Percentiles rank a stretch among this genome's conserved stretches.
phyloP scores from a whole-genome alignment of 2,113 vertebrate genomes.

The Cariama cristata region DNA sequence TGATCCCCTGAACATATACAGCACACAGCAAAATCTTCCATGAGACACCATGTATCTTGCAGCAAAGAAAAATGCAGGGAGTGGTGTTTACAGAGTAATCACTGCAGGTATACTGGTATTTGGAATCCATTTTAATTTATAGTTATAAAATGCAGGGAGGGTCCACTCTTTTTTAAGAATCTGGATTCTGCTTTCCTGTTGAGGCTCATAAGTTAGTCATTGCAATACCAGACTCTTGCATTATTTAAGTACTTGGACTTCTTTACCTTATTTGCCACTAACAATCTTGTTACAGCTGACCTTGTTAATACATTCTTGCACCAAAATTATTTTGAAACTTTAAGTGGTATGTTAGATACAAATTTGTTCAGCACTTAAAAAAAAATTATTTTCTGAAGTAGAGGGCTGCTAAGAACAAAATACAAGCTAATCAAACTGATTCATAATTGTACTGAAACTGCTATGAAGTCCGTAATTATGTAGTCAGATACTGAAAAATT shows the following conservation, averaged over 20 bases:
- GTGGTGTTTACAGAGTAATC: neutral
- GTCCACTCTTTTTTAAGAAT: neutral
- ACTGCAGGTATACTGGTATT: neutral
- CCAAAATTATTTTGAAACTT: neutral
- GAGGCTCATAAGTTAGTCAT: neutral
- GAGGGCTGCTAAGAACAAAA: neutral
- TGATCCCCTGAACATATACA: neutral
- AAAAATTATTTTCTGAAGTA: neutral
- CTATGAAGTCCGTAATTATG: constrained; percentile 32
- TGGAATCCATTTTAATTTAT: neutral
- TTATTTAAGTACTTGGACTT: neutral
- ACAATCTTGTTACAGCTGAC: neutral
- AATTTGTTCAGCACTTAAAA: neutral
- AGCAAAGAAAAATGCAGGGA: neutral
- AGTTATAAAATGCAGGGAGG: neutral
- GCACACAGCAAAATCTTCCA: neutral
- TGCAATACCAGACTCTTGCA: neutral
- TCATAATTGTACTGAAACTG: neutral
- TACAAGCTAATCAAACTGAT: neutral
- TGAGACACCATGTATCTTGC: neutral
- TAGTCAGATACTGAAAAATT: constrained; percentile 37
- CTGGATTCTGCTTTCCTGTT: neutral
- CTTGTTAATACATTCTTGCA: neutral
- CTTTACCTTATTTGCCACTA: neutral
- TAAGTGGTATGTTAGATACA: neutral